Conservation (phyloP, 23 tunicate species). For the Diplosoma virens region DNA sequence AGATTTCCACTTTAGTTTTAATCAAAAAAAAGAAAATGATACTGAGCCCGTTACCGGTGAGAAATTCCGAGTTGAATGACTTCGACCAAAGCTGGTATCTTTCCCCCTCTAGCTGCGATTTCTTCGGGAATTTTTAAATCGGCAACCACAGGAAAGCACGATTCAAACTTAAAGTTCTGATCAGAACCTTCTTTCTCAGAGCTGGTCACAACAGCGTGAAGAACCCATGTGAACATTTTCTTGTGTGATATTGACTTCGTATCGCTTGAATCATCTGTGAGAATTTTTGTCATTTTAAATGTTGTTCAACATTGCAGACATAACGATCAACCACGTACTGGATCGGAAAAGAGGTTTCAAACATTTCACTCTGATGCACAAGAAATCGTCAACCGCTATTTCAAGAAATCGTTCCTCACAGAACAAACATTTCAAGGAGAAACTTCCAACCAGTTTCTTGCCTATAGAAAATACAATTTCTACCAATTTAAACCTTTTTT, state of each 20-base stretch:
- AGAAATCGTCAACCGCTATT: background rate
- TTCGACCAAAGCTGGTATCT: too few relatives aligned
- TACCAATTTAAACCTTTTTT: background rate
- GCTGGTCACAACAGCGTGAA: background rate
- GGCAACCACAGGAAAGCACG: background rate
- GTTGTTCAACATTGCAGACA: too few relatives aligned
- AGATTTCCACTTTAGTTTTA: too few relatives aligned
- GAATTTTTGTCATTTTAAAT: too few relatives aligned
- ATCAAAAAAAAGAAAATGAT: too few relatives aligned
- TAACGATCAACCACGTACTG: too few relatives aligned
- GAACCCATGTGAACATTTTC: background rate
- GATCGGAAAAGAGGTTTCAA: too few relatives aligned
- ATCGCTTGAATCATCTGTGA: too few relatives aligned
- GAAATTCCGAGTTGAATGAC: conserved; percentile 2
- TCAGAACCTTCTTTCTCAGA: background rate
- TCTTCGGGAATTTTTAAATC: background rate
- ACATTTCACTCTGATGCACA: background rate
- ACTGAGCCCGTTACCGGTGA: background rate
- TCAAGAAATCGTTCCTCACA: background rate
- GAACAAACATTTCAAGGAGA: background rate
- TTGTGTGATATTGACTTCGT: background rate
- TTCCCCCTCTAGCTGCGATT: too few relatives aligned
- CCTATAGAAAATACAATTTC: background rate
- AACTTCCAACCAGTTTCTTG: background rate
- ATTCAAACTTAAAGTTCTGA: background rate